Evolutionary conservation across 1,140 invertebrate genomes (phyloP).

Genomic region (Drosophila pruinosa): DNA sequence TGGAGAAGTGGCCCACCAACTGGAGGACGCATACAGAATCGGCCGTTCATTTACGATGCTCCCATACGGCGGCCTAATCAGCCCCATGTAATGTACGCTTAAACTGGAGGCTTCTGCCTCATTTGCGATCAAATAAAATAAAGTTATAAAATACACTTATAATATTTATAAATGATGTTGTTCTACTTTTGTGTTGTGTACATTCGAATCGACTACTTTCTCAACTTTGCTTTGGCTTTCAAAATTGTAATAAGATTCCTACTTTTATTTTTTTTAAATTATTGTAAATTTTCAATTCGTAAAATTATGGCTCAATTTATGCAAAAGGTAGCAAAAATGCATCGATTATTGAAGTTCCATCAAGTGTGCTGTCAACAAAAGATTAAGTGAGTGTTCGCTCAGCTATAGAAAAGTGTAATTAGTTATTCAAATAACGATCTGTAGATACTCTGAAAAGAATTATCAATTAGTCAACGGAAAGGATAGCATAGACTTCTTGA

Average conservation of each 20-base stretch:
- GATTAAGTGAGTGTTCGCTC: conserved; percentile 13
- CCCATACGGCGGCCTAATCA: conserved; percentile 33
- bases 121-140: conserved; percentile 1
- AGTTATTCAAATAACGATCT: background rate
- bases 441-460: conserved; percentile 16
- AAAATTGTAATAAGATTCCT: background rate
- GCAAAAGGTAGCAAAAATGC: background rate
- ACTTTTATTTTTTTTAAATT: background rate
- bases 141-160: background rate
- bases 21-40: background rate
- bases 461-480: background rate
- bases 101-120: background rate
- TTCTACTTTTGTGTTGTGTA: background rate
- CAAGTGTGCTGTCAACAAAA: background rate
- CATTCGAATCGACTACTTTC: background rate
- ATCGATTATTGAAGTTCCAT: conserved; percentile 2
- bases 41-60: conserved; percentile 53
- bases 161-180: background rate
- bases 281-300: conserved; percentile 20
- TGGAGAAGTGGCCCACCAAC: conserved; percentile 18
- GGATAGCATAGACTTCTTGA: conserved; percentile 49
- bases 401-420: background rate
- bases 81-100: conserved; percentile 60
- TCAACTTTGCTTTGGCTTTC: conserved; percentile 2
- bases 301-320: background rate